Base-by-base conservation (phyloP, 2,888 invertebrate genomes). In the Phalera bucephala region DNA sequence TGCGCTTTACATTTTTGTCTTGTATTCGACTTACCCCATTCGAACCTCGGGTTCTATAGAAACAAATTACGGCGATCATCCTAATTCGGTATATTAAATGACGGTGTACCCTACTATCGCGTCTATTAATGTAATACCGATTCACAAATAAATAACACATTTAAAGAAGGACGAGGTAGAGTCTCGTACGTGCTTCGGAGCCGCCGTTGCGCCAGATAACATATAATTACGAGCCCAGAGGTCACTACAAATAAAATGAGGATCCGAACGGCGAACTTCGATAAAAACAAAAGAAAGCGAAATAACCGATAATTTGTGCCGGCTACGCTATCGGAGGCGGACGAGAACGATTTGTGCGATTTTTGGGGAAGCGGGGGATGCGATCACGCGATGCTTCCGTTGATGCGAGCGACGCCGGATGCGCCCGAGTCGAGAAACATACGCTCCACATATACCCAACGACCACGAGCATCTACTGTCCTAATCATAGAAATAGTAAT, bases 111-210 rank as follows among this genome's bases (percentile, higher is more conserved):
- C 74, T 62, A 48, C 68, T 73, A 74, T 72, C 62, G 64, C 40
- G 67, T 79, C 83, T 88, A 87, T 88, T 88, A 88, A 87, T 86
- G 74, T 84, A 79, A 80, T 80, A 74, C 75, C 79, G 66, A 84
- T 85, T 85, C 74, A 83, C 77, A 83, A 85, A 87, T 87, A 87
- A 88, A 88, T 85, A 87, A 86, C 75, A 73, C 74, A 82, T 83
- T 84, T 81, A 85, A 77, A 82, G 69, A 71, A 79, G 81, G 73
- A 78, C 72, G 72, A 60, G 70, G 67, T 73, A 53, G 69, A 60
- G 61, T 64, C 54, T 58, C 50, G 74, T 84, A 86, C 86, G 86
- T 84, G 81, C 71, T 62, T 57, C 51, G 46, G 52, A 44, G 62
- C 58, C 48, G 52, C 50, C 62, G 62, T 52, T 44, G 50, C 60